Percentiles rank a stretch among this genome's conserved stretches.
Conservation (phyloP, 64 coral and sea anemone species). For the Montipora capricornis region DNA sequence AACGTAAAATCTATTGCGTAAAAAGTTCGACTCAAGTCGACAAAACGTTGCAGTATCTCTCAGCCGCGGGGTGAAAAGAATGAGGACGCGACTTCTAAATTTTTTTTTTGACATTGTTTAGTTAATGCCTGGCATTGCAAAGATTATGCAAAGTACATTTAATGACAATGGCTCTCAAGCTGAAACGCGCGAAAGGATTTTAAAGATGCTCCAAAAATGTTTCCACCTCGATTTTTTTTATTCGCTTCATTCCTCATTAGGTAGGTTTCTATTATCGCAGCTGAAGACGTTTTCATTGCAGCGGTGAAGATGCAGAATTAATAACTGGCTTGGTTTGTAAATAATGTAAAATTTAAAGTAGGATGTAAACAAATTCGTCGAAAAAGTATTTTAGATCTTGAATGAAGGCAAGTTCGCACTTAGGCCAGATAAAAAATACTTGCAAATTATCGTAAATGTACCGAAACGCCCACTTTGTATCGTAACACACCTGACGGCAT, state of each 20-base stretch:
- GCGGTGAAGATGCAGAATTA: not conserved
- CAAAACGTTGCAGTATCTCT: not conserved
- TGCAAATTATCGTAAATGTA: not conserved
- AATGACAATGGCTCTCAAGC: not conserved
- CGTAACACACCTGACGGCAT: not conserved
- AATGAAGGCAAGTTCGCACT: not conserved
- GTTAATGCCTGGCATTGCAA: conserved; percentile 6
- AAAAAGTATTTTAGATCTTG: not conserved
- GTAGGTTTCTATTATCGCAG: not conserved
- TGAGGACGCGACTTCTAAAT: not conserved
- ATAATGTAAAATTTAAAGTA: not conserved
- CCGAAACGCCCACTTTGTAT: not conserved
- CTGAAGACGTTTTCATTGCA: not conserved
- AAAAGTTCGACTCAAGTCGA: not conserved
- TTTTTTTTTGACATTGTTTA: not conserved
- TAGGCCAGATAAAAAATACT: not conserved
- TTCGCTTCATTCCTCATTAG: not conserved
- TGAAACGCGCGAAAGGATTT: no score
- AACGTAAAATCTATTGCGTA: not conserved
- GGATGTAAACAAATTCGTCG: not conserved
- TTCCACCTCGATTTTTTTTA: not conserved
- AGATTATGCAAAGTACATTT: not conserved
- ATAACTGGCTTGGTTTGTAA: not conserved
- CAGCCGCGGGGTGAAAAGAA: not conserved
- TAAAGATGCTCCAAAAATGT: not conserved